phyloP scores from a whole-genome alignment of 2,797 vertebrate genomes.

The Sebastes iracundus region DNA sequence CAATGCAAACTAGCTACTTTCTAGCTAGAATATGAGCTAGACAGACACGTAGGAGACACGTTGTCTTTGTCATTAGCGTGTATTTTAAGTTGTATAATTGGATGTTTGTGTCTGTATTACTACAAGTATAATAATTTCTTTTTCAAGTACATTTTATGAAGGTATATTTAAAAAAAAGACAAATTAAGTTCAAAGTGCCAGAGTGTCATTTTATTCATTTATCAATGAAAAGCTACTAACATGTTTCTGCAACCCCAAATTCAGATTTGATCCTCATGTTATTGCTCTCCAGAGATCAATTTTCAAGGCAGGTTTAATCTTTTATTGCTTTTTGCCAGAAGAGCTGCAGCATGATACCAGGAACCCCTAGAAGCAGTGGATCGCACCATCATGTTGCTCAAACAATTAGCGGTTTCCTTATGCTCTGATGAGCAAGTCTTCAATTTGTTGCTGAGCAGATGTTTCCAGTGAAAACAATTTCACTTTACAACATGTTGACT shows the following conservation, averaged over 20 bases:
- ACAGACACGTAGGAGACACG: not conserved
- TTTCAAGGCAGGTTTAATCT: not conserved
- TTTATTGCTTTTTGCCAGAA: not conserved
- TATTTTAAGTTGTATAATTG: not conserved
- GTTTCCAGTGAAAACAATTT: constrained; percentile 61
- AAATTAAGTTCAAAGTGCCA: not conserved
- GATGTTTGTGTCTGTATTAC: not conserved
- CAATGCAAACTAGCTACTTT: not conserved
- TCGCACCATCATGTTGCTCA: constrained; percentile 57
- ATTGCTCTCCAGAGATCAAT: not conserved
- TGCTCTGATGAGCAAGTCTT: constrained; percentile 63
- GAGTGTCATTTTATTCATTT: not conserved
- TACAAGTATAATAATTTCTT: not conserved
- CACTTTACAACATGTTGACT: constrained; percentile 75
- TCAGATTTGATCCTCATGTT: not conserved
- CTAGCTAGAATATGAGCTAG: not conserved
- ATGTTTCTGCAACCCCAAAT: not conserved
- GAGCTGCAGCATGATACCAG: not conserved
- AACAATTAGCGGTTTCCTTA: constrained; percentile 50
- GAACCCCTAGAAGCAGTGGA: constrained; percentile 65
- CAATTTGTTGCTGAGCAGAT: constrained; percentile 81
- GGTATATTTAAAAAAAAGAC: not conserved
- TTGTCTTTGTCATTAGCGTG: not conserved
- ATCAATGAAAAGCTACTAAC: not conserved
- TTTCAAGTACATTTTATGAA: not conserved